Evolutionary conservation across 2,888 invertebrate genomes (phyloP).

Genomic region (Chromoteleia sp.): DNA sequence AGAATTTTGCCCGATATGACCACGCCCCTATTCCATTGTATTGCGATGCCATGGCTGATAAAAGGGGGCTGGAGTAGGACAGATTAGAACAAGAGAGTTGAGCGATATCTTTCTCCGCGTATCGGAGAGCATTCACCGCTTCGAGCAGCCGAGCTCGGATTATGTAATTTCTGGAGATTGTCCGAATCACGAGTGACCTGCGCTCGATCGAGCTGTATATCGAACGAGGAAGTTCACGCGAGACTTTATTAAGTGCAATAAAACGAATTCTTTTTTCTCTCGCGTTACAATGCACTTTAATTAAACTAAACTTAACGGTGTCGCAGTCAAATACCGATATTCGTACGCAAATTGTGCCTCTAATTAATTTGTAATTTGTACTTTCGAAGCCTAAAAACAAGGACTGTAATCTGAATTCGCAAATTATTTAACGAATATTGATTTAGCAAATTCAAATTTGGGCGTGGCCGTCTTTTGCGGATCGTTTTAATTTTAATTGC

Average conservation of each 20-base stretch:
- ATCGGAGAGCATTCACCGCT: conserved; percentile 58
- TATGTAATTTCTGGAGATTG: conserved; percentile 68
- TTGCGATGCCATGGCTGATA: conserved; percentile 70
- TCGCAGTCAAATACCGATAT: no score
- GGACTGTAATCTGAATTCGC: no score
- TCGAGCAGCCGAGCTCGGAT: conserved; percentile 45
- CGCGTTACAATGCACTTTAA: no score
- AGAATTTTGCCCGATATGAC: conserved; percentile 77
- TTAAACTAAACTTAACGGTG: no score
- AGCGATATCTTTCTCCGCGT: conserved; percentile 64
- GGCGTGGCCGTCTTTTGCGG: no score
- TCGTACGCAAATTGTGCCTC: no score
- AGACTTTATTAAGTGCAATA: conserved; percentile 18
- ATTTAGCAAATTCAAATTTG: no score
- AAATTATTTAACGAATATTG: no score
- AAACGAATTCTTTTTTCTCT: no score
- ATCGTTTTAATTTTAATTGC: no score
- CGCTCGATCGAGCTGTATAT: conserved; percentile 26
- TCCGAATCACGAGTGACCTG: conserved; percentile 75
- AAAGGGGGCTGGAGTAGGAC: conserved; percentile 49
- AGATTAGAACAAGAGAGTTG: conserved; percentile 54
- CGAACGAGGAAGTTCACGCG: conserved; percentile 32
- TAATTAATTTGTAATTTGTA: no score
- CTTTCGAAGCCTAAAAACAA: no score
- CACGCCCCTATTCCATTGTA: conserved; percentile 73